Conservation (phyloP, 2,113 vertebrate genomes). For the Apus apus region DNA sequence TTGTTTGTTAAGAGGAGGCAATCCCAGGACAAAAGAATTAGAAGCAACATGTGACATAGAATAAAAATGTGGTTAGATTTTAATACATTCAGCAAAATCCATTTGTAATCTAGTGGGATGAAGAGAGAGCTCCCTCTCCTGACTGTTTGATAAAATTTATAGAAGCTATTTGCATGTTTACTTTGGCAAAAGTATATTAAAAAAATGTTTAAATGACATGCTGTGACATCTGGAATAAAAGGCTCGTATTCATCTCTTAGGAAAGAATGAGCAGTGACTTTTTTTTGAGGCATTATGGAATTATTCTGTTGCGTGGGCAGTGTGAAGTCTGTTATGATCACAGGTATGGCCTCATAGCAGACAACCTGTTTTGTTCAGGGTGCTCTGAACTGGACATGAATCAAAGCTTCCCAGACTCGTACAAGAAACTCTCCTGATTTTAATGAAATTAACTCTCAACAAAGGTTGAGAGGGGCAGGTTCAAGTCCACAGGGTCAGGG, state of each 20-base stretch:
- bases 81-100: neutral
- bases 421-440: neutral
- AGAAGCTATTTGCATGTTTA: constrained; percentile 3
- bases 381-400: neutral
- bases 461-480: neutral
- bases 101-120: constrained; percentile 19
- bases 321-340: neutral
- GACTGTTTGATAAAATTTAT: constrained; percentile 62
- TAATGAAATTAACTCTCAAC: neutral
- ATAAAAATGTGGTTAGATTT: constrained; percentile 1
- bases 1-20: neutral
- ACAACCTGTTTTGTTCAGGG: neutral
- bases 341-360: neutral
- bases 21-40: neutral
- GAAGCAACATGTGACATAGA: neutral
- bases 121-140: constrained; percentile 81
- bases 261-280: neutral
- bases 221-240: neutral
- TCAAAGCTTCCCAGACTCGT: neutral
- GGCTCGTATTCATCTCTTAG: neutral
- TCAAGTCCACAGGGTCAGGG: fast-evolving
- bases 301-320: neutral
- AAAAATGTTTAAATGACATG: neutral
- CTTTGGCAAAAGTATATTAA: neutral
- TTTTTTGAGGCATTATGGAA: neutral